Percentiles rank a stretch among this genome's conserved stretches.
phyloP scores from a whole-genome alignment of 2,888 invertebrate species.

The Caenorhabditis afra region DNA sequence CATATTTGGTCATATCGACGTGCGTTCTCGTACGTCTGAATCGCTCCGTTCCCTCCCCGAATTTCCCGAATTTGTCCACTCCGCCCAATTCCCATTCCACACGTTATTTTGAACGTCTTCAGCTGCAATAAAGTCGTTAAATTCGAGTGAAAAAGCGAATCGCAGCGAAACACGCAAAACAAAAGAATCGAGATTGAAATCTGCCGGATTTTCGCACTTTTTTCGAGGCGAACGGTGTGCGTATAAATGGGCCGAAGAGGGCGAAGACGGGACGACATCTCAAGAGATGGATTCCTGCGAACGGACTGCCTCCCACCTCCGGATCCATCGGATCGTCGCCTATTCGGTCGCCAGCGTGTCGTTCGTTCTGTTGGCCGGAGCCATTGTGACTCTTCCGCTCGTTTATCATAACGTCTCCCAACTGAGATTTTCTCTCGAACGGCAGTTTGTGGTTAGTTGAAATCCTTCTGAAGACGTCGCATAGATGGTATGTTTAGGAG shows the following conservation, averaged over 20 bases:
- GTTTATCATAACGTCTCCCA: constrained; percentile 57
- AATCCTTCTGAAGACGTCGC: background rate
- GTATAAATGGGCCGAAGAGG: constrained; percentile 21
- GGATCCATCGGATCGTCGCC: constrained; percentile 56
- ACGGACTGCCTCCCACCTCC: constrained; percentile 42
- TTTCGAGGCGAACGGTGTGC: constrained; percentile 21
- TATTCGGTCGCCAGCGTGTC: constrained; percentile 55
- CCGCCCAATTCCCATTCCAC: constrained; percentile 35
- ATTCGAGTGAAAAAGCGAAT: constrained; percentile 14
- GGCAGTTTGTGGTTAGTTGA: constrained; percentile 43
- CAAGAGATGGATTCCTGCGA: constrained; percentile 23
- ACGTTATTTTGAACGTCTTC: constrained; percentile 49
- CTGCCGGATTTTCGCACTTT: constrained; percentile 58
- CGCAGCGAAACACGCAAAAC: constrained; percentile 50
- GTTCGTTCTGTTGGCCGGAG: constrained; percentile 38
- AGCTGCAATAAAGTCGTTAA: constrained; percentile 48
- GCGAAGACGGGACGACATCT: constrained; percentile 3
- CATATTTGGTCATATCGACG: constrained; percentile 53
- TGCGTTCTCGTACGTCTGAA: background rate
- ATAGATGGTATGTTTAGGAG: constrained; percentile 13
- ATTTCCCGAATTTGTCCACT: constrained; percentile 3
- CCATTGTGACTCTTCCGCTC: constrained; percentile 59
- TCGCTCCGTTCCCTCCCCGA: background rate
- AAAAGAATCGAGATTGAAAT: constrained; percentile 38
- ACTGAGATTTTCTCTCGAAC: constrained; percentile 37